A percentile compares a stretch with the other conserved stretches of the same genome.
phyloP scores from a whole-genome alignment of 2,113 vertebrate genomes.

The Podarcis raffonei region DNA sequence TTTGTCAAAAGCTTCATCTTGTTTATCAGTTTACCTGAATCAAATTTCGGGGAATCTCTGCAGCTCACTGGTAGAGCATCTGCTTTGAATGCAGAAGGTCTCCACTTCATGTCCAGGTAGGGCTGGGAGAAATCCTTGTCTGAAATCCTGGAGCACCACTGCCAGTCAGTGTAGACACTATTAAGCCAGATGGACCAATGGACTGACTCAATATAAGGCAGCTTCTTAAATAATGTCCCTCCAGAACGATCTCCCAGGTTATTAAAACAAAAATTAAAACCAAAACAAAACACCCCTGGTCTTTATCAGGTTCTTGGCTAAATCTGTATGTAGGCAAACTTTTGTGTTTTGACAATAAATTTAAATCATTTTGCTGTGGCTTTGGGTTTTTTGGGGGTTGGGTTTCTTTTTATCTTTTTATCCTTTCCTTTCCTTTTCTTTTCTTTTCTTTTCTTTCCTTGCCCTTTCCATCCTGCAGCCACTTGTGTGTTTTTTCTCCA shows the following conservation, averaged over 20 bases:
- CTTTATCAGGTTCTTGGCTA: not conserved
- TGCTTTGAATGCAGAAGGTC: too few species aligned
- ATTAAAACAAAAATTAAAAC: not conserved
- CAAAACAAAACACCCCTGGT: not conserved
- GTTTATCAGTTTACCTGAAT: not conserved
- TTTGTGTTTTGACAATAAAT: too few species aligned
- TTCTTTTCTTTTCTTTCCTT: too few species aligned
- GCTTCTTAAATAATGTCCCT: too few species aligned
- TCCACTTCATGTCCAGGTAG: not conserved
- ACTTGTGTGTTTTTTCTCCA: slow-evolving; percentile 16
- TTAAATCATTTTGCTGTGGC: not conserved
- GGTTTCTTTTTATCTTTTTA: too few species aligned
- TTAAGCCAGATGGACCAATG: too few species aligned
- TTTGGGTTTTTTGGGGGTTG: too few species aligned
- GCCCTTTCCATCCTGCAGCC: not conserved
- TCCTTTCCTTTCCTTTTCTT: too few species aligned
- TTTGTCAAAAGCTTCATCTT: slow-evolving; percentile 1
- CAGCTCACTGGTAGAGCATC: not conserved
- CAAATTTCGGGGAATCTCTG: not conserved
- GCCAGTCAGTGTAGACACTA: not conserved
- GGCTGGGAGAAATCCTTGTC: not conserved
- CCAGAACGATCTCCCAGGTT: too few species aligned
- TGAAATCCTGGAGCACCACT: not conserved
- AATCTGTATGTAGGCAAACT: not conserved
- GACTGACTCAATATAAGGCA: too few species aligned